A percentile compares a stretch with the other conserved stretches of the same genome.
Conservation (phyloP, 2,113 vertebrate genomes). For the Megalops atlanticus region DNA sequence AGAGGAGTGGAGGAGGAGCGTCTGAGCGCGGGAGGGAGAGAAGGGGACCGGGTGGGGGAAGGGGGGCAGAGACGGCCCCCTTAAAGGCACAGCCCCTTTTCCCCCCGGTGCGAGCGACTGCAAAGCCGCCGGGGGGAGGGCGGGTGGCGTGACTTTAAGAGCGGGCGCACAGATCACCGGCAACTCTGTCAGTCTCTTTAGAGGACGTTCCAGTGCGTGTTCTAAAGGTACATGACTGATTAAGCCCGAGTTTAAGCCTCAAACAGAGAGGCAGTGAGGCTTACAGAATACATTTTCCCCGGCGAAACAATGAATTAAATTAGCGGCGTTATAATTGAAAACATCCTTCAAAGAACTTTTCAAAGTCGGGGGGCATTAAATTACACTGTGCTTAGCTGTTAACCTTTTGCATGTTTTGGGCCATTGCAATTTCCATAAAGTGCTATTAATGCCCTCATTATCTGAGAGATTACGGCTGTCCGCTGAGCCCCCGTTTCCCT, state of each 20-base stretch:
- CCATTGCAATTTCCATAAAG: slow-evolving; percentile 69
- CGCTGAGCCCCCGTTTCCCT: slow-evolving; percentile 51
- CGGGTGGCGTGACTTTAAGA: slow-evolving; percentile 64
- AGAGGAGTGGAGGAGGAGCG: slow-evolving; percentile 71
- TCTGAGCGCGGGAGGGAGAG: slow-evolving; percentile 69
- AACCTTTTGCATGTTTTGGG: slow-evolving; percentile 66
- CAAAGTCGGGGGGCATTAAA: slow-evolving; percentile 71
- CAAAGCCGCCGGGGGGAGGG: neutral
- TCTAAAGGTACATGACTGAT: slow-evolving; percentile 74
- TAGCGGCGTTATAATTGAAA: slow-evolving; percentile 73
- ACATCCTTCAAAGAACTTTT: slow-evolving; percentile 71
- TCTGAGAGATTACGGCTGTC: slow-evolving; percentile 58
- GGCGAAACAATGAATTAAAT: slow-evolving; percentile 74
- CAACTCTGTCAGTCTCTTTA: slow-evolving; percentile 77
- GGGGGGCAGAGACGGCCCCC: slow-evolving; percentile 68
- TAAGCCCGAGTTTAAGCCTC: slow-evolving; percentile 69
- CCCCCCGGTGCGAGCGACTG: neutral
- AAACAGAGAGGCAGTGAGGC: slow-evolving; percentile 68
- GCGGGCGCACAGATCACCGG: slow-evolving; percentile 59
- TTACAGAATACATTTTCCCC: slow-evolving; percentile 73
- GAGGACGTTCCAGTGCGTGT: slow-evolving; percentile 70
- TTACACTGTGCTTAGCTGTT: slow-evolving; percentile 67
- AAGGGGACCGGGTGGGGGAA: slow-evolving; percentile 65
- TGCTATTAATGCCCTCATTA: slow-evolving; percentile 65
- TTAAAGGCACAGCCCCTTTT: slow-evolving; percentile 73